Base-by-base conservation (phyloP, 2,113 vertebrate genomes). In the Alexandromys fortis region DNA sequence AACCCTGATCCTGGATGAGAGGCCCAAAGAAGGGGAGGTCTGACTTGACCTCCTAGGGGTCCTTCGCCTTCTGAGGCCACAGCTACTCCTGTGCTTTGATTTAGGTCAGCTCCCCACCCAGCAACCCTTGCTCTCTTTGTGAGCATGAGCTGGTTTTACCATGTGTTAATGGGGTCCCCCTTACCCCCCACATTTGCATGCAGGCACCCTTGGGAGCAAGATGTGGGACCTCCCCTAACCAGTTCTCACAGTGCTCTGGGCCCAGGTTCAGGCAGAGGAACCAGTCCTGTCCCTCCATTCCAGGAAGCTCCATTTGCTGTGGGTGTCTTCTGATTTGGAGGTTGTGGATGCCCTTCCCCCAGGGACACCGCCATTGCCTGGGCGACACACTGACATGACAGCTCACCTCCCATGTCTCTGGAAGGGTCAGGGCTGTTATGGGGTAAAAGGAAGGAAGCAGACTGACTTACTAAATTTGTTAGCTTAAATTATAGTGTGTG, bases 151-250 rank as follows among this genome's bases (percentile, higher is more conserved):
- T 77, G 82, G 47, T 58, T 87, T 75, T 81, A 94, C 79, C 78
- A 16, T 47, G 21, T 21, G 33, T 17, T 52, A 22, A n/a, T 3
- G 33, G 21, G 45, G 30, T 33, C 24, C 96, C 24, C 96, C 95
- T 97, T 98, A 86, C 55, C 89, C 95, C 92, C 94, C 94, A 96
- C 97, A 96, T 97, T 98, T 98, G 97, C 97, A 91, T 96, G 96
- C 92, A 95, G 95, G 76, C 96, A 93, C 17, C 87, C 92, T 93
- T 95, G 30, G 45, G 78, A 86, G 91, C 96, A 94, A 97, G 95
- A 97, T 93, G 95, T 97, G 91, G 96, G 93, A 75, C 90, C 70
- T 70, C 38, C n/a, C 33, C 55, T 14, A 6, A 4, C 24, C 96
- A 67, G 91, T 67, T 97, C 97, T 72, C n/a, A 75, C 8, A 0